These are phyloP conservation scores for Callionymus lyra DNA, from an alignment of 2,113 vertebrate genomes.

Conservation along the genomic window DNA sequence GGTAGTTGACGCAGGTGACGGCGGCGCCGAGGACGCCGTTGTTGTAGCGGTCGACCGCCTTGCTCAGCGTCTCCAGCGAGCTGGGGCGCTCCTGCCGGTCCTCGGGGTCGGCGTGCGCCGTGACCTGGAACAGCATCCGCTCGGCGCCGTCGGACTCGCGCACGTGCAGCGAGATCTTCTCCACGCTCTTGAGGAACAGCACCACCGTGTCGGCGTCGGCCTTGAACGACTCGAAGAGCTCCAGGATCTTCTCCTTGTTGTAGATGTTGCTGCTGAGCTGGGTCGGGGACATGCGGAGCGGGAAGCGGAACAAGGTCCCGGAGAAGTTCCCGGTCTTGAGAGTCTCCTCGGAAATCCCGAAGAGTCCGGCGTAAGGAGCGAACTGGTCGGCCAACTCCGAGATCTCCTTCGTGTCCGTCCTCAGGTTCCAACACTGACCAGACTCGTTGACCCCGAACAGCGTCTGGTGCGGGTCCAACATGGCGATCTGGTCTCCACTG, in stretches of 20 bases:
- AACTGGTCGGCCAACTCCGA: constrained; percentile 85
- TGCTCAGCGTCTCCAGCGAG: constrained; percentile 76
- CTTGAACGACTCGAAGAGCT: constrained; percentile 92
- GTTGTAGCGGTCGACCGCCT: constrained; percentile 81
- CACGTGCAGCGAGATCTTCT: constrained; percentile 83
- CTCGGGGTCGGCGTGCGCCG: constrained; percentile 72
- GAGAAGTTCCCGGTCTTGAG: constrained; percentile 78
- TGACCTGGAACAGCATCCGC: constrained; percentile 83
- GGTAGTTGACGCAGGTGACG: constrained; percentile 86
- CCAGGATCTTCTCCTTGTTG: constrained; percentile 90
- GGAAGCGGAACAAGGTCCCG: constrained; percentile 96
- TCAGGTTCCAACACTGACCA: constrained; percentile 96
- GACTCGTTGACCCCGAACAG: constrained; percentile 92
- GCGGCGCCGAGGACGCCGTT: constrained; percentile 73
- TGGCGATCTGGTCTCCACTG: constrained; percentile 94
- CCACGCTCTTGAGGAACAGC: constrained; percentile 90
- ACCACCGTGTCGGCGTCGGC: constrained; percentile 91
- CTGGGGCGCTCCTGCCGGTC: constrained; percentile 77
- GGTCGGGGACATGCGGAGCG: constrained; percentile 83
- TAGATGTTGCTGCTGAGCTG: constrained; percentile 90
- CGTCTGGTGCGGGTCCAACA: constrained; percentile 93
- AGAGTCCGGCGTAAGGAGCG: constrained; percentile 83
- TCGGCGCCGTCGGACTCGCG: constrained; percentile 83
- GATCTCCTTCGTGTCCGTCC: constrained; percentile 86
- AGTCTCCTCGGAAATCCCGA: constrained; percentile 85